phyloP scores from a whole-genome alignment of 1,140 invertebrate genomes.

The Drosophila bipectinata region DNA sequence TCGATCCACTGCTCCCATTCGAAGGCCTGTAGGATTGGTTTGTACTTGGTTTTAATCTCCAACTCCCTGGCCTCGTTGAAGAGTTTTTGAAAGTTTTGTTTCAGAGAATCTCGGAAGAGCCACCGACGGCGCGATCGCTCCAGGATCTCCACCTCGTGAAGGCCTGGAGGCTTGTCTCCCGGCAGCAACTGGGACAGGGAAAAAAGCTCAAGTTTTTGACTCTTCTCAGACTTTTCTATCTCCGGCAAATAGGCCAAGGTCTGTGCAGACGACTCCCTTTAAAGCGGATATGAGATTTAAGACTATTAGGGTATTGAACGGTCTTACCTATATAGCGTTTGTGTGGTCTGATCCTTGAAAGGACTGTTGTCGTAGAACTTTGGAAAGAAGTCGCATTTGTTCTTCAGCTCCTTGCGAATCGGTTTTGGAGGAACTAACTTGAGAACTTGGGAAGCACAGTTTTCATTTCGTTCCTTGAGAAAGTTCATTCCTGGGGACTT shows the following conservation, averaged over 20 bases:
- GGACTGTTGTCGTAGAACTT: constrained; percentile 46
- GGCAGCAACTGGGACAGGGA: constrained; percentile 59
- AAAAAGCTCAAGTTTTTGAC: constrained; percentile 63
- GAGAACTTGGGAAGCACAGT: constrained; percentile 44
- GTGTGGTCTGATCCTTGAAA: constrained; percentile 67
- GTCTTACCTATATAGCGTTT: constrained; percentile 69
- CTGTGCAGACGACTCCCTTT: constrained; percentile 88
- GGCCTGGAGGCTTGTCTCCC: constrained; percentile 66
- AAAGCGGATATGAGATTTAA: not conserved
- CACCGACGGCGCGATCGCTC: constrained; percentile 76
- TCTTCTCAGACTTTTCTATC: constrained; percentile 80
- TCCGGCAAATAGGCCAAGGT: constrained; percentile 88
- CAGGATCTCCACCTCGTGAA: constrained; percentile 74
- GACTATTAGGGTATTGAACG: not conserved
- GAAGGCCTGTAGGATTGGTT: constrained; percentile 69
- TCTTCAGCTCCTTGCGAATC: constrained; percentile 44
- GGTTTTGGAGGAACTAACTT: constrained; percentile 39
- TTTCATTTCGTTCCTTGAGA: constrained; percentile 25
- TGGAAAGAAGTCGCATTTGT: constrained; percentile 63
- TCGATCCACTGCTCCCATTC: constrained; percentile 83
- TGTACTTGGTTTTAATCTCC: constrained; percentile 37
- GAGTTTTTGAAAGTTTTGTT: constrained; percentile 47
- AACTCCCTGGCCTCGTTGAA: constrained; percentile 35
- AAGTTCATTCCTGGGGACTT: constrained; percentile 54
- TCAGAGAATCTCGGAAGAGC: constrained; percentile 62